Conservation (phyloP, 2,113 vertebrate species). For the Menidia beryllina region DNA sequence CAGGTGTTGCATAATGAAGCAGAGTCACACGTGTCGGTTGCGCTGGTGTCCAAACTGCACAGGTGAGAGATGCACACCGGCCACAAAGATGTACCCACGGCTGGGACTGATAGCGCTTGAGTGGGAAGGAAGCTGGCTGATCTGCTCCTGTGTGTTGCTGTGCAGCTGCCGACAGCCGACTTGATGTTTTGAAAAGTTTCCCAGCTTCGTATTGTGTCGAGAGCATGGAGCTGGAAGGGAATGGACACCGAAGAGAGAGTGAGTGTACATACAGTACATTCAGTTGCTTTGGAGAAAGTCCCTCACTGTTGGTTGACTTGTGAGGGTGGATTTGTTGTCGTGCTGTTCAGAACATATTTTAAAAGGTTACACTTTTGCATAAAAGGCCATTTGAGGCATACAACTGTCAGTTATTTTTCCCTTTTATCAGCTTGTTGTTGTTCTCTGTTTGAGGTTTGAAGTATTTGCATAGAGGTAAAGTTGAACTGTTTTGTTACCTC, state of each 20-base stretch:
- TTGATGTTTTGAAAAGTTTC: conserved; percentile 65
- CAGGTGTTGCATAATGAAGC: neutral
- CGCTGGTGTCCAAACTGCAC: neutral
- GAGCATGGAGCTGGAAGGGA: conserved; percentile 66
- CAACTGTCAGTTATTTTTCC: neutral
- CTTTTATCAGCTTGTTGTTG: neutral
- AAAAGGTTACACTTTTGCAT: conserved; percentile 4
- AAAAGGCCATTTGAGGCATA: neutral
- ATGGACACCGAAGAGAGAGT: conserved; percentile 30
- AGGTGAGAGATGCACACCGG: conserved; percentile 11
- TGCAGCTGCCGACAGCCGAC: conserved; percentile 43
- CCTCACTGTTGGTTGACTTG: conserved; percentile 29
- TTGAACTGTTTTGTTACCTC: conserved; percentile 9
- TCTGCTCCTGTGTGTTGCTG: conserved; percentile 22
- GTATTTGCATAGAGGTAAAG: conserved; percentile 41
- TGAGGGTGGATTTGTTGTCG: conserved; percentile 24
- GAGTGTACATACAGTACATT: conserved; percentile 62
- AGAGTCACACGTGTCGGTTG: neutral
- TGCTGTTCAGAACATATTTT: neutral
- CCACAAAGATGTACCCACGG: conserved; percentile 25
- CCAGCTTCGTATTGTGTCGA: conserved; percentile 37
- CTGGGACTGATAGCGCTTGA: conserved; percentile 17
- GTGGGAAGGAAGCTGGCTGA: conserved; percentile 46
- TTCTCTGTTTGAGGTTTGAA: conserved; percentile 17
- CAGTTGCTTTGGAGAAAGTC: conserved; percentile 40